Conservation (phyloP, 92 coral and sea anemone species). For the Epizoanthus illoricatus region DNA sequence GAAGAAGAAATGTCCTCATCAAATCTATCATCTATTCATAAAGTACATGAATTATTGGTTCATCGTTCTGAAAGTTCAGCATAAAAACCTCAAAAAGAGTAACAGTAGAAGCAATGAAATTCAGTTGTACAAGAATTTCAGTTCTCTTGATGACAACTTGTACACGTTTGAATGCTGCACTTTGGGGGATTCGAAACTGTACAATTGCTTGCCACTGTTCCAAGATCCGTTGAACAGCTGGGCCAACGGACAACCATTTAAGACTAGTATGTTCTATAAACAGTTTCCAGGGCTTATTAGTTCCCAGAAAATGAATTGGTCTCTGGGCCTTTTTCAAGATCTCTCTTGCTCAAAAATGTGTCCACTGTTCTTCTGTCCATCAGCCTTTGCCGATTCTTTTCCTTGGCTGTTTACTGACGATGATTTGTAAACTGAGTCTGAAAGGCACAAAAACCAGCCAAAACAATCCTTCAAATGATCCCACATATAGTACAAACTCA, state of each 20-base stretch:
- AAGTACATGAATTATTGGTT: slow-evolving; percentile 7
- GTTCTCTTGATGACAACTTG: slow-evolving; percentile 29
- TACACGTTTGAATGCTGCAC: slow-evolving; percentile 29
- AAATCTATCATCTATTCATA: slow-evolving; percentile 23
- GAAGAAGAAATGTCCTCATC: slow-evolving; percentile 29
- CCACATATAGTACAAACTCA: too few species aligned
- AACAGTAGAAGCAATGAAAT: slow-evolving; percentile 41
- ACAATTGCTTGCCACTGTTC: slow-evolving; percentile 45
- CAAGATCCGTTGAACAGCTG: slow-evolving; percentile 42
- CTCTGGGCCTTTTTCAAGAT: too few species aligned
- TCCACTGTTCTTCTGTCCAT: too few species aligned
- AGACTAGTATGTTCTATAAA: too few species aligned
- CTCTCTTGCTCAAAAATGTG: too few species aligned
- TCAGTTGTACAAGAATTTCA: slow-evolving; percentile 42
- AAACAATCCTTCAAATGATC: too few species aligned
- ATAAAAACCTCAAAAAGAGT: slow-evolving; percentile 40
- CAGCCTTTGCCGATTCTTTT: too few species aligned
- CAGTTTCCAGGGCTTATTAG: too few species aligned
- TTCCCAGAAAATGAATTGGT: too few species aligned
- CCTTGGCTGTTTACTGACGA: too few species aligned
- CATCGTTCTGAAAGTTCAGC: slow-evolving; percentile 28
- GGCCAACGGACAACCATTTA: slow-evolving; percentile 38
- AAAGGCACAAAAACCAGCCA: too few species aligned
- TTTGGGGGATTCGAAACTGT: slow-evolving; percentile 10
- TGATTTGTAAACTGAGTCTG: too few species aligned